Evolutionary conservation across 2,113 vertebrate species (phyloP), one percentile per base, ranked within the genome.

Genomic region (Gnathonemus longibarbis): DNA sequence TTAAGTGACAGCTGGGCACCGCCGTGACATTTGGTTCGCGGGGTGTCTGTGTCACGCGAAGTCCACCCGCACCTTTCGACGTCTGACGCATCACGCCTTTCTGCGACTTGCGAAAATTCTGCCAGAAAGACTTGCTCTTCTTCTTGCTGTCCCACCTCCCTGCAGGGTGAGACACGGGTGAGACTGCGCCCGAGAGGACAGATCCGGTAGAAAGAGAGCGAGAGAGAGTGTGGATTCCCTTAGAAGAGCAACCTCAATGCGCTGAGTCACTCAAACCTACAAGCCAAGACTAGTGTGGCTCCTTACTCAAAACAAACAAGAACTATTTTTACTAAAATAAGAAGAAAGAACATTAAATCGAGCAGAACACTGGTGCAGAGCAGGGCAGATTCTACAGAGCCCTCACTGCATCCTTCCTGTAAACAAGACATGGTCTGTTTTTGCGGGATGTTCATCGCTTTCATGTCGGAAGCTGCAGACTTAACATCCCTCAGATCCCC

Each of bases 51-150:
- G 35, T 17, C 3, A 7, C 46, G 1, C 52, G 53, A 10, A 2
- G 35, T 4, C 21, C 27, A n/a, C 74, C 1, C 3, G 91, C 96
- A 99, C 98, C 98, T 99, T 98, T 99, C 52, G 98, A 98, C 77
- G 97, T 95, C 94, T 99, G 98, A 17, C 98, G 97, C 94, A 96
- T 95, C 89, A 98, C 94, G 83, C 97, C 97, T 94, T 98, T 99
- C 93, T 96, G 98, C 85, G 96, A 97, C 95, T 98, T 99, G 91
- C 98, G 96, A 92, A 99, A 99, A 95, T 98, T 98, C 94, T 98
- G 98, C 98, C 98, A 99, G 92, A 99, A 99, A 90, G 97, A 98
- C 93, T 98, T 99, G 91, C 98, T 99, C 94, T 99, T 99, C 96
- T 98, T 99, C 94, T 98, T 99, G 94, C 96, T 97, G 93, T 99